phyloP scores from a whole-genome alignment of 2,113 vertebrate genomes.

The Sardina pilchardus region DNA sequence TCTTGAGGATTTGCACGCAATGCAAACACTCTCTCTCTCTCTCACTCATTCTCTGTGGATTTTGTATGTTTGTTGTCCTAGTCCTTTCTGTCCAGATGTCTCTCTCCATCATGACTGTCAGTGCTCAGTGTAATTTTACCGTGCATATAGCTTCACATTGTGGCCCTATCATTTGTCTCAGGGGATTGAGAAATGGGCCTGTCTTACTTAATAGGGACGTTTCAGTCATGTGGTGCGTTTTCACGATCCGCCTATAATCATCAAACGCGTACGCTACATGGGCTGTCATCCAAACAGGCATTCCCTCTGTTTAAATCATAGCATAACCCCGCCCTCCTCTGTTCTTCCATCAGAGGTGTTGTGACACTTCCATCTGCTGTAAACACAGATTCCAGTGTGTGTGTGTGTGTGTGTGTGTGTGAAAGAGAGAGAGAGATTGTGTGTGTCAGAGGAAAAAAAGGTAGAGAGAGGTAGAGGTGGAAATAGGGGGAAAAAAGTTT shows the following conservation, averaged over 20 bases:
- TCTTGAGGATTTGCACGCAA: not conserved
- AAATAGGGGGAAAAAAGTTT: not conserved
- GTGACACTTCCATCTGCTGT: constrained; percentile 40
- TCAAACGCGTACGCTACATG: not conserved
- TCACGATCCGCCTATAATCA: constrained; percentile 17
- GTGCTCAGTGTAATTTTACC: not conserved
- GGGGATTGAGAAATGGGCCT: not conserved
- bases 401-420: not conserved
- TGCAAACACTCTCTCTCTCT: not conserved
- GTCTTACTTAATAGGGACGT: not conserved
- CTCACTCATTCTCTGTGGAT: not conserved
- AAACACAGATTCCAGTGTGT: not conserved
- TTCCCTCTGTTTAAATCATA: constrained; percentile 26
- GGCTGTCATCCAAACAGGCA: constrained; percentile 30
- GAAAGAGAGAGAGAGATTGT: not conserved
- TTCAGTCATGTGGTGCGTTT: not conserved
- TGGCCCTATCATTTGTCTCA: not conserved
- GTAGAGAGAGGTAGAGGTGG: not conserved
- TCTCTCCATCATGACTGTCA: not conserved
- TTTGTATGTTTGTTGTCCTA: not conserved
- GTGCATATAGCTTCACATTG: not conserved
- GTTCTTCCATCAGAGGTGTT: constrained; percentile 35
- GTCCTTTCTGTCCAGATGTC: not conserved
- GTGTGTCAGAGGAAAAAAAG: too few species aligned
- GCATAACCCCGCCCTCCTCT: constrained; percentile 15